Evolutionary conservation across 2,113 vertebrate species (phyloP).

Genomic region (Trematomus loennbergii): DNA sequence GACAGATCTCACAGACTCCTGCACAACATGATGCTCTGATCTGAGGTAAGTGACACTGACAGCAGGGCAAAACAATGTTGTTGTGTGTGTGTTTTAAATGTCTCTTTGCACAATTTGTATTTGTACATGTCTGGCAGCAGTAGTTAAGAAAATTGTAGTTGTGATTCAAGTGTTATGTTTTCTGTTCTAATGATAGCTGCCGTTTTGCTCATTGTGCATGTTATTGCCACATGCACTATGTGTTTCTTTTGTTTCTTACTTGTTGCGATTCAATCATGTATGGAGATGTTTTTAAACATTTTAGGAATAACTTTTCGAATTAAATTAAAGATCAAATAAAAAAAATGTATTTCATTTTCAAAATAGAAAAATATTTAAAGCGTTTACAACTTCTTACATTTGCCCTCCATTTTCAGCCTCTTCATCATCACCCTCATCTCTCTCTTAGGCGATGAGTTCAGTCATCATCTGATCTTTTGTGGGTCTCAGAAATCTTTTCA

Average conservation of each 20-base stretch:
- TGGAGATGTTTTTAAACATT: neutral
- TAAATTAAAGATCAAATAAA: neutral
- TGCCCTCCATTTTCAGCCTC: neutral
- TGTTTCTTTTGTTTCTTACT: neutral
- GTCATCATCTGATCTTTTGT: slow-evolving; percentile 2
- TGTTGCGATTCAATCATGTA: neutral
- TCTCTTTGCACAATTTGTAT: neutral
- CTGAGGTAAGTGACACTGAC: slow-evolving; percentile 34
- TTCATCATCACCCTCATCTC: neutral
- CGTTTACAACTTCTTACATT: neutral
- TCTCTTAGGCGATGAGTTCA: slow-evolving; percentile 9
- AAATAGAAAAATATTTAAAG: neutral
- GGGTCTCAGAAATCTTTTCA: slow-evolving; percentile 9
- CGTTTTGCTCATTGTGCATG: neutral
- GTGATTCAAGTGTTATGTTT: neutral
- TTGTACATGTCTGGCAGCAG: neutral
- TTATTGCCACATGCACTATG: neutral
- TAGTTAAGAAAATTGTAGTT: neutral
- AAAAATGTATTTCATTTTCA: too few relatives aligned
- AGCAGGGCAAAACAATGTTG: rapidly evolving
- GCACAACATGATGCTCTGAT: slow-evolving; percentile 24
- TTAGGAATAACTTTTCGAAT: neutral
- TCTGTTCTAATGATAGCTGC: neutral
- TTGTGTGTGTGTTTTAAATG: neutral
- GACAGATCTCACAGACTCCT: slow-evolving; percentile 21